Evolutionary conservation across 2,797 vertebrate genomes (phyloP).

Genomic region (Sebastes iracundus): DNA sequence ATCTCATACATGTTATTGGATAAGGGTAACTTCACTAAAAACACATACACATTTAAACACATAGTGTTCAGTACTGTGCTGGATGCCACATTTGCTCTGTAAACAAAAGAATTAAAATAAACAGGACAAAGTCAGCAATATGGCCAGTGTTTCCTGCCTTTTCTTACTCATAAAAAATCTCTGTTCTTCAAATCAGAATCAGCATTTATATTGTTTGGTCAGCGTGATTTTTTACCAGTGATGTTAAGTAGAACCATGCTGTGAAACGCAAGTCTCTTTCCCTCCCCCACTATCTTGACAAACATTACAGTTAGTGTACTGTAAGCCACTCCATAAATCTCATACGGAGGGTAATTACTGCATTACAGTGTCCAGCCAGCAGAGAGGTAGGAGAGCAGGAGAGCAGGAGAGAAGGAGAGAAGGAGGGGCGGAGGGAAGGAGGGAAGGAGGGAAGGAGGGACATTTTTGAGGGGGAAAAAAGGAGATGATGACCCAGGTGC

Average conservation of each 20-base stretch:
- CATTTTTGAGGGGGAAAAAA: not conserved
- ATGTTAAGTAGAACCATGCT: conserved; percentile 41
- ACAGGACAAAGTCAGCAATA: not conserved
- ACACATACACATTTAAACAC: too few species aligned
- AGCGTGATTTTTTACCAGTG: conserved; percentile 16
- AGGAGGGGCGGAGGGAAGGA: not conserved
- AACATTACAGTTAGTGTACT: conserved; percentile 22
- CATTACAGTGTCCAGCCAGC: conserved; percentile 32
- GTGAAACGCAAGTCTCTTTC: conserved; percentile 38
- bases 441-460: not conserved
- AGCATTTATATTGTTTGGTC: conserved; percentile 26
- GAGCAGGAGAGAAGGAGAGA: not conserved
- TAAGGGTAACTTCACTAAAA: not conserved
- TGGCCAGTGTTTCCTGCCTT: not conserved
- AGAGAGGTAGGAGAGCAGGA: conserved; percentile 7
- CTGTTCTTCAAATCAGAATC: not conserved
- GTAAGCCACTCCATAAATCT: conserved; percentile 56
- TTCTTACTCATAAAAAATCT: not conserved
- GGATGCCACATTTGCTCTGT: not conserved
- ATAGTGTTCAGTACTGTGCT: not conserved
- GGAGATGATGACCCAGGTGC: conserved; percentile 15
- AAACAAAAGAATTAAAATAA: not conserved
- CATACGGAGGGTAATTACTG: conserved; percentile 45
- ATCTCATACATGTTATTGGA: not conserved
- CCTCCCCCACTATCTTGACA: conserved; percentile 19